phyloP scores from a whole-genome alignment of 2,113 vertebrate species.

The Nyctibius bracteatus region DNA sequence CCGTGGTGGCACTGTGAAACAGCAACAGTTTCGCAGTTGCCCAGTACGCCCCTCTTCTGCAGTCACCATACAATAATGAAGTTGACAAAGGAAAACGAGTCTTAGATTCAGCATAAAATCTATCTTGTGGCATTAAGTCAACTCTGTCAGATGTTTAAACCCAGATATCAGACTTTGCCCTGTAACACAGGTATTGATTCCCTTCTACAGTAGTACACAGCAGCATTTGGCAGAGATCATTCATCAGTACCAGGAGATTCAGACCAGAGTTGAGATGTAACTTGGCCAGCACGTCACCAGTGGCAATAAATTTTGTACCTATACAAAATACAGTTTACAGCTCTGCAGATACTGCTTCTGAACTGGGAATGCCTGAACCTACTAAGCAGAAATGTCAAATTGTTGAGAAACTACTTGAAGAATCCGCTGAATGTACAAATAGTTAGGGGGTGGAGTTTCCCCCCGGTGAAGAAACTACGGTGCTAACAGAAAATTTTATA shows the following conservation, averaged over 20 bases:
- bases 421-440: not conserved
- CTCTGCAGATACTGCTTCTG: not conserved
- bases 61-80: not conserved
- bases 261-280: not conserved
- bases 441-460: not conserved
- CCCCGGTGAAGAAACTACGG: not conserved
- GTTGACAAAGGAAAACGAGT: not conserved
- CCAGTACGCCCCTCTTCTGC: not conserved
- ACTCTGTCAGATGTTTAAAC: not conserved
- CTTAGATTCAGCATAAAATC: not conserved
- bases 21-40: not conserved
- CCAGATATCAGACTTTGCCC: not conserved
- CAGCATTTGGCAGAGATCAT: not conserved
- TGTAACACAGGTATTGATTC: not conserved
- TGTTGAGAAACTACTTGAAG: not conserved
- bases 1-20: not conserved
- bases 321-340: not conserved
- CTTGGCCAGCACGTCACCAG: not conserved
- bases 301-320: not conserved
- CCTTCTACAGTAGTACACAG: not conserved
- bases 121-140: not conserved
- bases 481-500: not conserved
- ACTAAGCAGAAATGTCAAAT: not conserved
- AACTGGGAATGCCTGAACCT: not conserved
- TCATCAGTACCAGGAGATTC: not conserved